A percentile compares a stretch with the other conserved stretches of the same genome.
Conservation (phyloP, 2,888 invertebrate species). For the Saturnia japonica region DNA sequence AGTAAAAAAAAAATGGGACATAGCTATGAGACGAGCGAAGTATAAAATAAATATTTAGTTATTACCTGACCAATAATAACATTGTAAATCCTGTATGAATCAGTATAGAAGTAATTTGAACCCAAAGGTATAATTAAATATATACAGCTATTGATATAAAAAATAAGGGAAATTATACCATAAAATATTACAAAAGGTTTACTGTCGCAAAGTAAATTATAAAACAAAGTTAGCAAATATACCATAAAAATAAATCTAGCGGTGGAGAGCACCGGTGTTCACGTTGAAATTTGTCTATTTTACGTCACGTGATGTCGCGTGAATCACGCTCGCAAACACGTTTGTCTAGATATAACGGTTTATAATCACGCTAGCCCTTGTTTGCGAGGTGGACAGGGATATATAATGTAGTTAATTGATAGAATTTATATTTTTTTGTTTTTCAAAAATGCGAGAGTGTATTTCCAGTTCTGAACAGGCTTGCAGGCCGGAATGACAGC, state of each 20-base stretch:
- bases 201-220: background rate
- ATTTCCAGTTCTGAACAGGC: too few relatives aligned
- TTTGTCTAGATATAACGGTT: constrained; percentile 39
- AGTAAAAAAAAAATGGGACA: too few relatives aligned
- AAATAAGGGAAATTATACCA: background rate
- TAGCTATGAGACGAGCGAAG: too few relatives aligned
- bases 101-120: background rate
- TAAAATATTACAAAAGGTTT: background rate
- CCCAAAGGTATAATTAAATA: background rate
- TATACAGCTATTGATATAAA: background rate
- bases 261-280: constrained; percentile 29
- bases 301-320: constrained; percentile 59
- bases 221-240: background rate
- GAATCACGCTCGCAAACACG: constrained; percentile 44
- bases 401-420: background rate
- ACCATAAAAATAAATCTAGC: background rate
- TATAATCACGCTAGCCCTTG: constrained; percentile 23
- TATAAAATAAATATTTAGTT: too few relatives aligned
- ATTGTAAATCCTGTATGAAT: background rate
- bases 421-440: background rate
- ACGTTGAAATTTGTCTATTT: constrained; percentile 41
- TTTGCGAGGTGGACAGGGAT: background rate
- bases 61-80: background rate
- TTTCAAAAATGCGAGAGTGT: too few relatives aligned
- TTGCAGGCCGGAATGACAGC: too few relatives aligned